Evolutionary conservation across 2,797 vertebrate species (phyloP).

Genomic region (Coracias cyanogaster): DNA sequence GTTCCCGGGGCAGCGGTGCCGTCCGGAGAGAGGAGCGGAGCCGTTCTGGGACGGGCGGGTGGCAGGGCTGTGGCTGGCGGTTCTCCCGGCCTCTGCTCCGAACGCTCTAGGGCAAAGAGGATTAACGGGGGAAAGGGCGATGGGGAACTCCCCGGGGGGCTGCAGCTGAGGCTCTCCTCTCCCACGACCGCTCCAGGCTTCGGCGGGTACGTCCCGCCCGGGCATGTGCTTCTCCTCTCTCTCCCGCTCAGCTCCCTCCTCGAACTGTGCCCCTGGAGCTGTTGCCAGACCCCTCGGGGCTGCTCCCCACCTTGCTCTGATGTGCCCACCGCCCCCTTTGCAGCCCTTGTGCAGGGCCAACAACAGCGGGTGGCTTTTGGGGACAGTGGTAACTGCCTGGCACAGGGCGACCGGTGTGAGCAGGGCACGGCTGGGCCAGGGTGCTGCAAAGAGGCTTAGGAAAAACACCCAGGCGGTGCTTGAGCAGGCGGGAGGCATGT

Average conservation of each 20-base stretch:
- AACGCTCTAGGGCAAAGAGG: conserved; percentile 70
- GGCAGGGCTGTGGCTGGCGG: conserved; percentile 56
- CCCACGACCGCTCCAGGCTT: not conserved
- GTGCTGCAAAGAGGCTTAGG: not conserved
- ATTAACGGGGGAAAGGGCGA: conserved; percentile 44
- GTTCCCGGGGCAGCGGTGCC: conserved; percentile 45
- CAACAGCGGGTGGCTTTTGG: not conserved
- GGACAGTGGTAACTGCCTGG: not conserved
- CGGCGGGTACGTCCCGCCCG: not conserved
- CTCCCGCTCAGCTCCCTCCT: not conserved
- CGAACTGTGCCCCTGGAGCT: accelerated
- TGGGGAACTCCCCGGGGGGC: not conserved
- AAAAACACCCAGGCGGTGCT: not conserved
- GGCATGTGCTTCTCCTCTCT: not conserved
- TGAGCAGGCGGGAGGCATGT: not conserved
- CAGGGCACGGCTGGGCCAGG: not conserved
- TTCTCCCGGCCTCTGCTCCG: conserved; percentile 64
- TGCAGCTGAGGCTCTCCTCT: not conserved
- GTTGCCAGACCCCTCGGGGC: not conserved
- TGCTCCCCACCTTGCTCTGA: not conserved
- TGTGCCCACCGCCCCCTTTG: not conserved
- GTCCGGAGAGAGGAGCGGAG: conserved; percentile 59
- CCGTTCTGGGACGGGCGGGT: conserved; percentile 14
- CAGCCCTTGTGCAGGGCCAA: not conserved
- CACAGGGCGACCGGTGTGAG: not conserved